Base-by-base conservation (phyloP, 2,113 vertebrate species). In the Paramisgurnus dabryanus region DNA sequence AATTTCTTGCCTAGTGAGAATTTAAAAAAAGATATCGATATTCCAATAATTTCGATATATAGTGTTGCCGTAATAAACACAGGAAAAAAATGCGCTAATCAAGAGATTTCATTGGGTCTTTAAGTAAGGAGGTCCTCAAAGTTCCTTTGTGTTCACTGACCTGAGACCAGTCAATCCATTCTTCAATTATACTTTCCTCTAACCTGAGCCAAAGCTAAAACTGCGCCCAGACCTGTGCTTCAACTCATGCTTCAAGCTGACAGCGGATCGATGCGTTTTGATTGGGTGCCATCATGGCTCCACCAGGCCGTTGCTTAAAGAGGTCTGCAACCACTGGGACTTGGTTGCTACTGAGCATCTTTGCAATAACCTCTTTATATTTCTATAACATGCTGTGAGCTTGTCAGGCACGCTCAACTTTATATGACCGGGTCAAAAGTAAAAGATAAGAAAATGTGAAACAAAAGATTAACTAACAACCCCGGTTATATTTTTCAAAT, bases 201-300 rank as follows among this genome's bases (percentile, higher is more conserved):
- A 18, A 45, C 58, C 41, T 41, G 45, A 74, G 65, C 63, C 66
- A 79, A 12, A 68, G 47, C 76, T 72, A 71, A 63, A 74, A 49
- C 53, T 68, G 68, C 1, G 6, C 69, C 70, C 53, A 47, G 67
- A 55, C 18, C 79, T 39, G 79, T 45, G 65, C 53, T 74, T 67
- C 70, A 70, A 49, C 68, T 10, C 43, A 74, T 78, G 55, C 70
- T 67, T 79, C 80, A 73, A 47, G 69, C 22, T 73, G 81, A 85
- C 79, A 53, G 81, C 43, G 39, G 80, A 82, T 85, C 80, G 43
- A 82, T 86, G 70, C 6, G 55, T 74, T 86, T 83, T 81, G 76
- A 83, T 83, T 85, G 76, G 79, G 50, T 71, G 76, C 64, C 64
- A 76, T 78, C 71, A 76, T 67, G 58, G 34, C 74, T 60, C 69